Evolutionary conservation across 2,888 invertebrate genomes (phyloP), one percentile per base, ranked within the genome.

Genomic region (Stenolophus ochropezus): DNA sequence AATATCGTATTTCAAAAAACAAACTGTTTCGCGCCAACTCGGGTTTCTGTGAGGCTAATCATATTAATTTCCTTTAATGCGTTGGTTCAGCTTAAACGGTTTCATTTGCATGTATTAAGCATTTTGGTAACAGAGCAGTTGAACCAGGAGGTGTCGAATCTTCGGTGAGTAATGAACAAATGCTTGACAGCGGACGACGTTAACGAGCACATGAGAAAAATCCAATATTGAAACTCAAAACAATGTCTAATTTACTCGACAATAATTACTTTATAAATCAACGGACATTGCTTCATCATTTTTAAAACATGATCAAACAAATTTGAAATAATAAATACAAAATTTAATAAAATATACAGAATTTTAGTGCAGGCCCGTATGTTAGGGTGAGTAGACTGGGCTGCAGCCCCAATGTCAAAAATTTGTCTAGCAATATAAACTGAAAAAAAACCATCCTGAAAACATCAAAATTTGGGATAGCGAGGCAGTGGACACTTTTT

Each of bases 51-150:
- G 78, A 47, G 65, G 65, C 65, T 65, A 78, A 78, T 78, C 47
- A 78, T 65, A 78, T 61, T 78, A 78, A 78, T 78, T 78, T 61
- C 78, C 49, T 78, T 65, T 61, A 49, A 78, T 78, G 78, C 11
- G 21, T 77, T 47, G 49, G 49, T 61, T 78, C 23, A 65, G 65
- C 65, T 58, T 76, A 65, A 78, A 78, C 49, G 78, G 65, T 78
- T 78, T 65, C 16, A 78, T 78, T 78, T 78, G 78, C 78, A 78
- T 78, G 65, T 65, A 65, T 65, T 49, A 58, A 42, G 49, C 58
- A 78, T 78, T 65, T 78, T 65, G 49, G 47, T 49, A 11, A 8
- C n/a, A 42, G 11, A 42, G 65, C 65, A 65, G 20, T 42, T 69
- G 33, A 42, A 69, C 42, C 18, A 42, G 18, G 61, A 61, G 61